Base-by-base conservation (phyloP, 35 echinoderm and acorn worm genomes). In the Strongylocentrotus purpuratus region DNA sequence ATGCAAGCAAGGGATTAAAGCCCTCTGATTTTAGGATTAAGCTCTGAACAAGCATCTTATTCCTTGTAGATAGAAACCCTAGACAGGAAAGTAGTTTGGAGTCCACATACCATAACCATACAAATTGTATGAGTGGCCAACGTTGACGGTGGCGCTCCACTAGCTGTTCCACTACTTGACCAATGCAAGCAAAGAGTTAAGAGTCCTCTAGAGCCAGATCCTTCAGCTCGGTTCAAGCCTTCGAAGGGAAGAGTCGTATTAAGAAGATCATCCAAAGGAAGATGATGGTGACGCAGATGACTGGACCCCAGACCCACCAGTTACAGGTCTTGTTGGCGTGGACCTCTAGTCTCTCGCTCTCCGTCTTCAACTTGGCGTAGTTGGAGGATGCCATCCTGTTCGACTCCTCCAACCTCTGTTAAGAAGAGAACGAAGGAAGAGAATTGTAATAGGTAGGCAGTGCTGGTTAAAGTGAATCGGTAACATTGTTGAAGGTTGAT, bases 241-340 rank as follows among this genome's bases (percentile, higher is more conserved):
- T 47, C 13, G 91, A 93, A n/a, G 97, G 97, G 85, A 99, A 96
- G 47, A 98, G 94, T 95, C 96, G 91, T 61, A 99, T 99, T 92
- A 99, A 97, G 48, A 98, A 92, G 45, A 98, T 99, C 98, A 99
- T 99, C 96, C 97, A 97, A 0, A 99, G 92, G 33, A 98, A 99
- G 32, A 96, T 94, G 50, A 99, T 96, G 47, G 88, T 95, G 18
- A 99, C 98, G 55, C 95, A 94, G 7, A 95, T 52, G 32, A 99
- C 87, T 33, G 96, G 93, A 25, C 95, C 95, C 98, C 98, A 99
- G n/a, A 99, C 94, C 98, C 97, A 98, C 98, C 98, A 99, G 94
- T 99, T 99, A 41, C 98, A 99, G 2, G 98, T 96, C 52, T 94
- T 97, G 86, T 98, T 97, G 18, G 98, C 90, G 46, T 99, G 98